A percentile compares a stretch with the other conserved stretches of the same genome.
Evolutionary conservation across 1,140 invertebrate genomes (phyloP).

Genomic region (Caenorhabditis remanei): DNA sequence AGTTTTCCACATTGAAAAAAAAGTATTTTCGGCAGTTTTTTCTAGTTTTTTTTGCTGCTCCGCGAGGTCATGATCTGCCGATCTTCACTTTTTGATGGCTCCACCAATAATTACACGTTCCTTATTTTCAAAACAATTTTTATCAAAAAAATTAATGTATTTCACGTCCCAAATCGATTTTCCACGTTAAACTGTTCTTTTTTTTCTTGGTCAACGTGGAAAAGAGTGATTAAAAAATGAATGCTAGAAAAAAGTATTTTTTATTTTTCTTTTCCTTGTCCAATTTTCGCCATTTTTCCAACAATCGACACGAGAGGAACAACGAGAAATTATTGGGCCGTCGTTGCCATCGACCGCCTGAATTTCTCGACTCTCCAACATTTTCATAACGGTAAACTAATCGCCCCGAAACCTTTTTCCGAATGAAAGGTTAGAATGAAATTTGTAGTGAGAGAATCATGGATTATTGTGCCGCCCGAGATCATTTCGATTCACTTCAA

Average conservation of each 20-base stretch:
- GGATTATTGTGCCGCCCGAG: not conserved
- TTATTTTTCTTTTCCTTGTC: not conserved
- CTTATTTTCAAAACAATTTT: too few species aligned
- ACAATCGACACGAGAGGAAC: not conserved
- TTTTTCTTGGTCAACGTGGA: not conserved
- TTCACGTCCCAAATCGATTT: not conserved
- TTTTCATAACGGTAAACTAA: not conserved
- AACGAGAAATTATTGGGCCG: not conserved
- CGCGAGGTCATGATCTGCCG: too few species aligned
- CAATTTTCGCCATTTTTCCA: not conserved
- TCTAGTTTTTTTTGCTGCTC: too few species aligned
- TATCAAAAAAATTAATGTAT: too few species aligned
- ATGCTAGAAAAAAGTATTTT: not conserved
- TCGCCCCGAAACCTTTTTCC: not conserved
- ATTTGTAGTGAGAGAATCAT: conserved; percentile 9
- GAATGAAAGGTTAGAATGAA: not conserved
- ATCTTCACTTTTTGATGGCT: too few species aligned
- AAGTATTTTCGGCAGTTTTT: too few species aligned
- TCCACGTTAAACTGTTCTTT: too few species aligned
- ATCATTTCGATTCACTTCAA: not conserved
- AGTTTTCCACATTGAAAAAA: too few species aligned
- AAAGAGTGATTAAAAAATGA: not conserved
- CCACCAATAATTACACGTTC: too few species aligned
- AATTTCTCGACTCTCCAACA: not conserved
- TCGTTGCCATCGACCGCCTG: conserved; percentile 20